phyloP scores from a whole-genome alignment of 2,888 invertebrate species.

The Brenthis hecate region DNA sequence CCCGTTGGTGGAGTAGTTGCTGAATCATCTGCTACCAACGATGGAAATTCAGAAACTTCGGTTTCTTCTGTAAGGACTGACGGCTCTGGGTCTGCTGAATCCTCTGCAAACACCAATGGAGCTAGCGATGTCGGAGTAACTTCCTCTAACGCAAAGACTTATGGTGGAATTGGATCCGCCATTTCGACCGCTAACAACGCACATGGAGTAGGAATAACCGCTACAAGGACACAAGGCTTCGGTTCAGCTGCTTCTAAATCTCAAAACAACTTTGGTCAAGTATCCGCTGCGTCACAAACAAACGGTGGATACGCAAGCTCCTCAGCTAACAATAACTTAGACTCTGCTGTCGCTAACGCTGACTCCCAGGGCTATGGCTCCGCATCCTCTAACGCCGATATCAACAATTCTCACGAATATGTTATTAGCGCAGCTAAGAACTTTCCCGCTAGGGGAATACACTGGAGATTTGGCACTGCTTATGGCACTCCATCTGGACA shows the following conservation, averaged over 20 bases:
- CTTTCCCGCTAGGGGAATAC: conserved; percentile 53
- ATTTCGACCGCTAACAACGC: conserved; percentile 60
- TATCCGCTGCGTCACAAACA: conserved; percentile 48
- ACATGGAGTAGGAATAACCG: conserved; percentile 52
- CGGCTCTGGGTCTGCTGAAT: conserved; percentile 58
- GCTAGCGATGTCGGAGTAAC: conserved; percentile 54
- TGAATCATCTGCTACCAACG: conserved; percentile 56
- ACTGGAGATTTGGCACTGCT: conserved; percentile 68
- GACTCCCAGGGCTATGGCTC: conserved; percentile 56
- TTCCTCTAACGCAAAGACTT: conserved; percentile 59
- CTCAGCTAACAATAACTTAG: conserved; percentile 47
- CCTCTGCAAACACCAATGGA: conserved; percentile 59
- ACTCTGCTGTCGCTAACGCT: conserved; percentile 51
- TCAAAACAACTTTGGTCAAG: conserved; percentile 47
- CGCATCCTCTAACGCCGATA: conserved; percentile 60
- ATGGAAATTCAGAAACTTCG: conserved; percentile 56
- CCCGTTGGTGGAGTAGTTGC: conserved; percentile 48
- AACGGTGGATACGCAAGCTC: conserved; percentile 54
- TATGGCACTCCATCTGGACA: conserved; percentile 57
- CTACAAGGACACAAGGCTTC: conserved; percentile 54
- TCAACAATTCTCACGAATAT: conserved; percentile 51
- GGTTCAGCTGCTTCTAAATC: conserved; percentile 58
- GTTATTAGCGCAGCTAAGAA: conserved; percentile 54
- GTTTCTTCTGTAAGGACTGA: conserved; percentile 55
- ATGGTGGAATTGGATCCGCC: conserved; percentile 56